Conservation (phyloP, 2,797 vertebrate species). For the Cyprinodon diabolis region DNA sequence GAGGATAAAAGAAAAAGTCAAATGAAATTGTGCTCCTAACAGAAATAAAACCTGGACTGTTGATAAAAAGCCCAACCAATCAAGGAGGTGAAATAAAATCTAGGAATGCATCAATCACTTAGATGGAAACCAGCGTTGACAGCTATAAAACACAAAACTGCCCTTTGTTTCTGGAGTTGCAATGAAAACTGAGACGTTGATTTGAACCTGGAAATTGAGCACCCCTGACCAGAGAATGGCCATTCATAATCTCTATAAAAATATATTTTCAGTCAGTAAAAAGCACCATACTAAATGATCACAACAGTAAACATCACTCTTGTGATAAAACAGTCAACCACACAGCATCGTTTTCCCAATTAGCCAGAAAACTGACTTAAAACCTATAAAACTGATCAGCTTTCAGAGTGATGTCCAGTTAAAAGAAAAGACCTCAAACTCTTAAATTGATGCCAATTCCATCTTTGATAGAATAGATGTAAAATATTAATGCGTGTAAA, state of each 20-base stretch:
- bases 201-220: no score
- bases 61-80: constrained; percentile 18
- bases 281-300: not conserved
- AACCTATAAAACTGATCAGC: constrained; percentile 24
- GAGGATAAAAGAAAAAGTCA: not conserved
- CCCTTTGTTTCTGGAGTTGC: not conserved
- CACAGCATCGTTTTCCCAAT: constrained; percentile 22
- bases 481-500: constrained; percentile 39
- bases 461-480: constrained; percentile 14
- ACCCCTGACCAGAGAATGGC: not conserved
- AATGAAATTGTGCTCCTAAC: not conserved
- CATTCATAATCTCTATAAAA: not conserved
- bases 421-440: constrained; percentile 25
- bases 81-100: constrained; percentile 2
- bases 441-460: constrained; percentile 37
- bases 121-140: not conserved
- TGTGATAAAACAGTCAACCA: constrained; percentile 33
- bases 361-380: constrained; percentile 26
- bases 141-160: not conserved
- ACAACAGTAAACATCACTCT: not conserved
- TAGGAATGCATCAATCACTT: not conserved
- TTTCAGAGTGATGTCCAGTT: constrained; percentile 32
- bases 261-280: not conserved
- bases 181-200: not conserved
- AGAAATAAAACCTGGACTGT: constrained; percentile 5